Base-by-base conservation (phyloP, 2,113 vertebrate genomes). In the Guaruba guarouba region DNA sequence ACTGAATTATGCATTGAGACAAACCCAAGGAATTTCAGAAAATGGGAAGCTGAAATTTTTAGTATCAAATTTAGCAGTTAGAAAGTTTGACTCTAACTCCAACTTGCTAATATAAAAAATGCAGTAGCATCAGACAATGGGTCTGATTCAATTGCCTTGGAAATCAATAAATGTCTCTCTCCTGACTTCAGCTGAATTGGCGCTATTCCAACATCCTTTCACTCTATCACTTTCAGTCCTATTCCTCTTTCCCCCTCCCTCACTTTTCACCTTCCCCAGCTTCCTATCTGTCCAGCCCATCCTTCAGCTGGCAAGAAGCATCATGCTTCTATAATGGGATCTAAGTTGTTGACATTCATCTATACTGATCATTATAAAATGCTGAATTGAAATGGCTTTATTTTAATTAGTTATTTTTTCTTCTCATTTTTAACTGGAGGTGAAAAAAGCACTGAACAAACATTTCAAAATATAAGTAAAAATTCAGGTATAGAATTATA, bases 71-170 rank as follows among this genome's bases (percentile, higher is more conserved):
- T 80, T 73, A 73, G 24, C 17, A n/a, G 33, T 76, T 88, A 61
- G 15, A 89, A 78, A 94, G 70, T 87, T 51, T 70, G 51, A 7
- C 33, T 54, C 2, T 43, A 70, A 27, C 22, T 77, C 22, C 18
- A 17, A 28, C 17, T 66, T 74, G 29, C 29, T 90, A 92, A 80
- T 57, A 88, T 52, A 91, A 92, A 76, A 93, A 91, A 52, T 70
- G 31, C 24, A 68, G 48, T 16, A 71, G 6, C 18, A 71, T 82
- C 35, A 86, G 75, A 80, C 9, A 92, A 25, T 19, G 13, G 2
- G 29, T 63, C 57, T 82, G 70, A 80, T 82, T 44, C 24, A 49
- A 49, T 59, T 63, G 23, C 44, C 12, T 48, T 64, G 59, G 49
- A 83, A 90, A 91, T 89, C 62, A 78, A 37, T 80, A 48, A 66